These are phyloP conservation scores for Nesidiocoris tenuis DNA, from an alignment of 2,888 invertebrate genomes.

Conservation along the genomic window DNA sequence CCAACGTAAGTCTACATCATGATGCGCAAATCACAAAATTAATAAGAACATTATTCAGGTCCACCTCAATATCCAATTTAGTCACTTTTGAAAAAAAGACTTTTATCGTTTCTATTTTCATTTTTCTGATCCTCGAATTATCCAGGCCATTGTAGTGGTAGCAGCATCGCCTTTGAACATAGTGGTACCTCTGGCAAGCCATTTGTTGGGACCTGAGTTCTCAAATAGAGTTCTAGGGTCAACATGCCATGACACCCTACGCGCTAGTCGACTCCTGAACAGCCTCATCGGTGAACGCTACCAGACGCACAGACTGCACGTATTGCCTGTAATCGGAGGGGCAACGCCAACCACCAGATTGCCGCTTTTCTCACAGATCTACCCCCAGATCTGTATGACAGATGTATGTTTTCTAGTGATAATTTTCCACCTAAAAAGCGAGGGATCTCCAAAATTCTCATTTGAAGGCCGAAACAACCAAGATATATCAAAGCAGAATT, in stretches of 20 bases:
- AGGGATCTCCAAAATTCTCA: too few relatives aligned
- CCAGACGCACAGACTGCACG: not conserved
- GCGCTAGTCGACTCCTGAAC: conserved; percentile 35
- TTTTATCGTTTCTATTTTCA: too few relatives aligned
- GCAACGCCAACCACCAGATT: conserved; percentile 72
- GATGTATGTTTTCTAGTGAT: too few relatives aligned
- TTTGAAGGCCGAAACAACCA: too few relatives aligned
- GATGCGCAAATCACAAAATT: too few relatives aligned
- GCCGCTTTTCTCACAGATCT: conserved; percentile 72
- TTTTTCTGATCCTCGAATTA: too few relatives aligned
- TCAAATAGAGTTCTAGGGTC: conserved; percentile 37
- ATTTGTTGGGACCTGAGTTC: conserved; percentile 37
- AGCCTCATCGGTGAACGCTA: not conserved
- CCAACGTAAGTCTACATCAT: conserved; percentile 26
- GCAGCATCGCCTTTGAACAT: conserved; percentile 46
- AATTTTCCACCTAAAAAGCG: too few relatives aligned
- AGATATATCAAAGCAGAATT: too few relatives aligned
- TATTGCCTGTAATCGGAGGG: conserved; percentile 74
- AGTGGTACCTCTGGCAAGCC: conserved; percentile 42
- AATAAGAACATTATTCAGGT: too few relatives aligned
- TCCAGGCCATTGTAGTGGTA: conserved; percentile 44
- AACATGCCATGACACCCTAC: conserved; percentile 39
- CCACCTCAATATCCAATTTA: too few relatives aligned
- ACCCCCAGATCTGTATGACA: conserved; percentile 55
- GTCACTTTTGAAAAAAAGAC: too few relatives aligned